Conservation (phyloP, 2,797 vertebrate species). For the Anomalospiza imberbis region DNA sequence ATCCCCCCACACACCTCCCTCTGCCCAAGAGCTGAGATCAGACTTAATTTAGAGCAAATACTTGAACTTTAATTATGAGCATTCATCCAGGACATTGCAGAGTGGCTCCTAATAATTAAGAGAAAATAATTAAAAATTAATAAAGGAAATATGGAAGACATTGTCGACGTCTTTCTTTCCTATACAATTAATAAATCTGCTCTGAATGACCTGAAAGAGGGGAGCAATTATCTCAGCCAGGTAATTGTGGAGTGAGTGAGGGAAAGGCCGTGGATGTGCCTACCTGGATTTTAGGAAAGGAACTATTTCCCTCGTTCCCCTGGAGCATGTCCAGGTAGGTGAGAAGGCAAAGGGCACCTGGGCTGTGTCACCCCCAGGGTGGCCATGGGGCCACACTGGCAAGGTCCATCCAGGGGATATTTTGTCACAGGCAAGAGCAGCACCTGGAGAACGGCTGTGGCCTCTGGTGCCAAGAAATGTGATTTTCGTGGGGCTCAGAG, state of each 20-base stretch:
- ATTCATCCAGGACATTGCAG: neutral
- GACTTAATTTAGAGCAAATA: neutral
- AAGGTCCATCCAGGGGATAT: too few relatives aligned
- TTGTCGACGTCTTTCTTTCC: neutral
- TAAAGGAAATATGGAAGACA: neutral
- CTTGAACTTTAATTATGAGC: neutral
- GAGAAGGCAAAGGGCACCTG: neutral
- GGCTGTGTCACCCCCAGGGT: neutral
- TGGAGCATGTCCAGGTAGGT: neutral
- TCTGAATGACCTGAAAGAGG: neutral
- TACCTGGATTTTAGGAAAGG: neutral
- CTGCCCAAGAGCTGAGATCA: neutral
- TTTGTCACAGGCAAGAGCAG: too few relatives aligned
- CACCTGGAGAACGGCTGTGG: too few relatives aligned
- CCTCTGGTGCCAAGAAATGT: too few relatives aligned
- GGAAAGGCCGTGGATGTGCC: neutral
- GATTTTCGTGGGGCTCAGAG: too few relatives aligned
- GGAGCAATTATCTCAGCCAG: neutral
- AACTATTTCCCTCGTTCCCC: fast-evolving
- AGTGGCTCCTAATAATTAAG: neutral
- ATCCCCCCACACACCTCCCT: neutral
- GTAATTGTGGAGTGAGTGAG: neutral
- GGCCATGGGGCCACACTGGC: too few relatives aligned
- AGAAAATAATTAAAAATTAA: neutral
- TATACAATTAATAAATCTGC: neutral